phyloP scores from a whole-genome alignment of 2,888 invertebrate genomes.

The Coenonympha glycerion region DNA sequence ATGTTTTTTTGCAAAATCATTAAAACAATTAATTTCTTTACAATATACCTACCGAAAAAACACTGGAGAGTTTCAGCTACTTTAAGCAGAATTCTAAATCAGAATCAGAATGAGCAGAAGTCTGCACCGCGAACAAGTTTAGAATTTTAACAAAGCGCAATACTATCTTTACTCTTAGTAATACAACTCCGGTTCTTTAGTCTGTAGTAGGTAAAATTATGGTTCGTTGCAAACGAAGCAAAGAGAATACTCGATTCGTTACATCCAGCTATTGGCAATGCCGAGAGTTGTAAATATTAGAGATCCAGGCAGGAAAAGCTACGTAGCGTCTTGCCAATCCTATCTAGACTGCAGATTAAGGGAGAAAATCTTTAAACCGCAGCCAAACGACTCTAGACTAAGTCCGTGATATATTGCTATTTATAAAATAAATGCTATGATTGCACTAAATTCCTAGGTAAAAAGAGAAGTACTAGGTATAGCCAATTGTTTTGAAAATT shows the following conservation, averaged over 20 bases:
- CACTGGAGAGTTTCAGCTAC: too few species aligned
- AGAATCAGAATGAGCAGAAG: too few species aligned
- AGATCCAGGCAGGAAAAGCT: neutral
- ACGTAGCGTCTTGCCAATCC: neutral
- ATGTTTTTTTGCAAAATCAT: too few species aligned
- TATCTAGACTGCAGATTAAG: neutral
- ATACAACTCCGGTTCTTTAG: neutral
- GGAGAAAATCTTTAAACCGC: neutral
- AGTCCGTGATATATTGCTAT: neutral
- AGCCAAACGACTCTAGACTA: neutral
- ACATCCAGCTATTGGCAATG: neutral
- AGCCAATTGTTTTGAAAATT: too few species aligned
- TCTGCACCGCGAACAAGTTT: too few species aligned
- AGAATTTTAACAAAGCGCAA: neutral
- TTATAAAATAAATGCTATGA: too few species aligned
- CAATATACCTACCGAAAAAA: too few species aligned
- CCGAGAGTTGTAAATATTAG: neutral
- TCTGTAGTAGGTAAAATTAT: neutral
- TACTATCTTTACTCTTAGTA: neutral
- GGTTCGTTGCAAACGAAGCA: neutral
- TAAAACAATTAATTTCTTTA: too few species aligned
- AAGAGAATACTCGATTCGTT: constrained; percentile 1
- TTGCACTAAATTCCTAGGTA: too few species aligned
- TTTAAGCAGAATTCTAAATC: too few species aligned
- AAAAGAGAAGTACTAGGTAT: too few species aligned